Evolutionary conservation across 2,113 vertebrate genomes (phyloP).

Genomic region (Aythya baeri): DNA sequence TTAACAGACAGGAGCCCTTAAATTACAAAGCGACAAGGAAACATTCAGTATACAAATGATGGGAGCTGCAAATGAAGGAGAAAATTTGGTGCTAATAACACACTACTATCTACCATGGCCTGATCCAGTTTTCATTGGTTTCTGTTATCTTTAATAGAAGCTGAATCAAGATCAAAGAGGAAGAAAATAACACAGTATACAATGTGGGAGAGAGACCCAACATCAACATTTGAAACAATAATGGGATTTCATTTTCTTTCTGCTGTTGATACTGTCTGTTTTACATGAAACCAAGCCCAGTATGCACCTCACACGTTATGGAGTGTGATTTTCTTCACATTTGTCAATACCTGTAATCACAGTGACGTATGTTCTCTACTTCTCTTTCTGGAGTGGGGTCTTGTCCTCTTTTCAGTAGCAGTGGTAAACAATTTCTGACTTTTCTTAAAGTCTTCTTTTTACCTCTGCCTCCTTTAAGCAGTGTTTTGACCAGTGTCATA

Average conservation of each 20-base stretch:
- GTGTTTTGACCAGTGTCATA: background rate
- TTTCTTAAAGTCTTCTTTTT: background rate
- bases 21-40: constrained; percentile 17
- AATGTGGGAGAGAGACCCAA: background rate
- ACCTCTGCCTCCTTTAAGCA: background rate
- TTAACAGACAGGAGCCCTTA: background rate
- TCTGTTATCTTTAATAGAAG: background rate
- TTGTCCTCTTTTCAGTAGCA: background rate
- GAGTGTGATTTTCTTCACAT: background rate
- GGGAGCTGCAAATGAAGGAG: background rate
- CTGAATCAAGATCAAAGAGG: constrained; percentile 5
- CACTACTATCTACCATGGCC: background rate
- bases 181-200: background rate
- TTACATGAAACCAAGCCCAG: background rate
- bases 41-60: background rate
- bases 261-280: background rate
- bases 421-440: background rate
- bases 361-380: background rate
- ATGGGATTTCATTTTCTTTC: background rate
- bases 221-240: background rate
- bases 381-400: background rate
- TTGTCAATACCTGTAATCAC: background rate
- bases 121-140: background rate
- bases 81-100: constrained; percentile 27
- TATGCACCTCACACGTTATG: background rate